phyloP scores from a whole-genome alignment of 2,797 vertebrate species.

The Spizella passerina region DNA sequence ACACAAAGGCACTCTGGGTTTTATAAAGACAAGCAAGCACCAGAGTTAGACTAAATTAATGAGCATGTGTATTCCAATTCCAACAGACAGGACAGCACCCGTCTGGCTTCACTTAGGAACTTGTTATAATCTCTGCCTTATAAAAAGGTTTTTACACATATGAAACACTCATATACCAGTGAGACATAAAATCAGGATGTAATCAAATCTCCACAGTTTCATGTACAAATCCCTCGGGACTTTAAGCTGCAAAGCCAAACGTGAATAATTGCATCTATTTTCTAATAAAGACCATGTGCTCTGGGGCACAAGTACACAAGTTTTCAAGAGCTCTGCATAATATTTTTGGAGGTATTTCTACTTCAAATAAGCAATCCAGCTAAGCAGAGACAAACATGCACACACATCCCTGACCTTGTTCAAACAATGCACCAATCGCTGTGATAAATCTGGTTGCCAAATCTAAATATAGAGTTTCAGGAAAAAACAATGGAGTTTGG shows the following conservation, averaged over 20 bases:
- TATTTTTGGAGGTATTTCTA: slow-evolving; percentile 26
- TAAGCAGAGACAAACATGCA: not conserved
- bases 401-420: not conserved
- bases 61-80: not conserved
- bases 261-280: slow-evolving; percentile 13
- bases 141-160: slow-evolving; percentile 12
- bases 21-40: not conserved
- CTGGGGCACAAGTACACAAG: not conserved
- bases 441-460: slow-evolving; percentile 26
- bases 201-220: slow-evolving; percentile 30
- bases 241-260: not conserved
- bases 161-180: not conserved
- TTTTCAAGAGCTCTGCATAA: not conserved
- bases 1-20: not conserved
- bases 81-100: not conserved
- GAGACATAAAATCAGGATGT: slow-evolving; percentile 22
- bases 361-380: slow-evolving; percentile 38
- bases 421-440: slow-evolving; percentile 21
- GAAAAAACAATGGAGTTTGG: slow-evolving; percentile 30
- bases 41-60: not conserved
- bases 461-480: slow-evolving; percentile 22
- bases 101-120: not conserved
- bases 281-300: slow-evolving; percentile 32
- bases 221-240: not conserved
- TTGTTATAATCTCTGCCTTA: not conserved